Base-by-base conservation (phyloP, 2,888 invertebrate species). In the Pollenia amentaria region DNA sequence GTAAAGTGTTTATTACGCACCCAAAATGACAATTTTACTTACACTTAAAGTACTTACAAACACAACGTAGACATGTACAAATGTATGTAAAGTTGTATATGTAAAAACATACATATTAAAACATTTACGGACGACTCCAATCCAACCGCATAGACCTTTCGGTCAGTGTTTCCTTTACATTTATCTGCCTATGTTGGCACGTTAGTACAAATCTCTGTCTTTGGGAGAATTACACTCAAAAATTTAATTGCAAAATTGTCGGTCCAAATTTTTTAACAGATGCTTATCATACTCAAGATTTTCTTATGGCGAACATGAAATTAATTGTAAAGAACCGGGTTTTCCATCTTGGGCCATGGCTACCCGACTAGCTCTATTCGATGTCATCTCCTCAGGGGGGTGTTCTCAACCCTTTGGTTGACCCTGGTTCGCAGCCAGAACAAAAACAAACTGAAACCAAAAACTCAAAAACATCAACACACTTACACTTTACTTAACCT, bases 1-100 rank as follows among this genome's bases (percentile, higher is more conserved):
- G 12, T 62, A 76, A 72, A 65, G 65, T 84, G 51, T 84, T 79
- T 73, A 67, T 62, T 51, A 84, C 73, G 73, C 78, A 84, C 73
- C 78, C 78, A 67, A 73, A 73, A 84, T 84, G 73, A 73, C 65
- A 73, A 73, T 79, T 73, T 67, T 73, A 75, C 78, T 79, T 79
- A 84, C 84, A 79, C 78, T 78, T 84, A 18, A 84, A 65, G 16
- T 51, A 38, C 21, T 64, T 67, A 10, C 44, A 55, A 16, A 46
- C 18, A 60, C 55, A 8, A 38, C 14, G n/a, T 57, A 48, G 16
- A 55, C 42, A 46, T 42, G 10, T 40, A 8, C 44, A 70, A 9
- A 42, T n/a, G 9, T 46, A 29, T 18, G 29, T 16, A 6, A 6
- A 8, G 62, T 40, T 42, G n/a, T 38, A 40, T 40, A n/a, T 40